A percentile compares a stretch with the other conserved stretches of the same genome.
Evolutionary conservation across 1,140 invertebrate genomes (phyloP).

Genomic region (Forficula auricularia): DNA sequence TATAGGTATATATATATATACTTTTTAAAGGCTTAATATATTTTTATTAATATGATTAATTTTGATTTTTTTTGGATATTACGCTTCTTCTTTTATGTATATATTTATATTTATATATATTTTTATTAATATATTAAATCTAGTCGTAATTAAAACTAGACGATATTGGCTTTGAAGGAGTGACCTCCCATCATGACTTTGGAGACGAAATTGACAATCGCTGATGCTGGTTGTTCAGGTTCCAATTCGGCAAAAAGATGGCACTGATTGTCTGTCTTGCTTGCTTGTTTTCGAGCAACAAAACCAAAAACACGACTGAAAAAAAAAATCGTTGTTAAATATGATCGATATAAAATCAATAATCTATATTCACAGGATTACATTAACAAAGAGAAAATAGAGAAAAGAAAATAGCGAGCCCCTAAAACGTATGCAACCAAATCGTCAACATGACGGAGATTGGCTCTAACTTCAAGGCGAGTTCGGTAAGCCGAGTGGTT

Average conservation of each 20-base stretch:
- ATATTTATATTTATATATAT: too few relatives aligned
- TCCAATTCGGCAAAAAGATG: conserved; percentile 92
- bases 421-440: conserved; percentile 5
- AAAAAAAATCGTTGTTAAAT: too few relatives aligned
- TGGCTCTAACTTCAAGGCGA: too few relatives aligned
- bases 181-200: conserved; percentile 52
- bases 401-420: conserved; percentile 4
- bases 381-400: conserved; percentile 2
- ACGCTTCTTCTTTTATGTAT: too few relatives aligned
- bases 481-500: too few relatives aligned
- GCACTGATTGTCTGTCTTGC: conserved; percentile 79
- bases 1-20: too few relatives aligned
- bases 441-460: too few relatives aligned
- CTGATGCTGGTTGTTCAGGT: conserved; percentile 82
- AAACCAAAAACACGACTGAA: conserved; percentile 79
- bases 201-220: conserved; percentile 90
- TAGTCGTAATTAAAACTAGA: conserved; percentile 19
- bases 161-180: conserved; percentile 33
- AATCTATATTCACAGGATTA: conserved; percentile 1
- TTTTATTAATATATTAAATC: too few relatives aligned
- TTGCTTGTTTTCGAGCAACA: conserved; percentile 67
- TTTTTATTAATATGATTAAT: too few relatives aligned
- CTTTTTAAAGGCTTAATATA: too few relatives aligned
- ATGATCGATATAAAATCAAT: conserved; percentile 10
- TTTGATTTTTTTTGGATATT: too few relatives aligned